phyloP scores from a whole-genome alignment of 1,140 invertebrate genomes.

The Diabrotica undecimpunctata region DNA sequence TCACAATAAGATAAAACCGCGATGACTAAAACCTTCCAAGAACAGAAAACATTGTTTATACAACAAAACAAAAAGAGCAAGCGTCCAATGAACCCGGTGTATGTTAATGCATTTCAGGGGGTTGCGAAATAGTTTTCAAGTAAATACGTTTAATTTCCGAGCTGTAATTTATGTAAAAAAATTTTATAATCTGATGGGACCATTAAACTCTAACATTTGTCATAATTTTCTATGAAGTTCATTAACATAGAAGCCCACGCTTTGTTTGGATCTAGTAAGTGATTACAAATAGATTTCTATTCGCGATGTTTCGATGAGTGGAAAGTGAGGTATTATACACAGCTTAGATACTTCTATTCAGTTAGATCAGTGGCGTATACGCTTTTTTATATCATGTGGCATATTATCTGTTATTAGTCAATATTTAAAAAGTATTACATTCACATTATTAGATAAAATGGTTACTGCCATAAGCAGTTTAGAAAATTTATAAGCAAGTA shows the following conservation, averaged over 20 bases:
- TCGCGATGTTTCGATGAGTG: conserved; percentile 17
- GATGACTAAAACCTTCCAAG: too few species aligned
- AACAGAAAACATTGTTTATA: too few species aligned
- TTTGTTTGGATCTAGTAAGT: conserved; percentile 9
- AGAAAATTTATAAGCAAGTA: not conserved
- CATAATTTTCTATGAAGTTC: conserved; percentile 21
- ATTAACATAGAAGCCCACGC: conserved; percentile 21
- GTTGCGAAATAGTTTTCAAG: conserved; percentile 15
- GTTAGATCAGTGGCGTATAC: conserved; percentile 7
- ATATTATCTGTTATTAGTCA: not conserved
- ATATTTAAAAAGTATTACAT: not conserved
- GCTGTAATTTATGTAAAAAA: conserved; percentile 9
- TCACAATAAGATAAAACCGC: too few species aligned
- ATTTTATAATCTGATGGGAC: conserved; percentile 13
- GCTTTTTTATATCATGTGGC: not conserved
- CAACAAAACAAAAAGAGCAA: too few species aligned
- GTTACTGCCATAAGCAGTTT: not conserved
- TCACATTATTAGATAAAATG: not conserved
- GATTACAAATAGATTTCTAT: conserved; percentile 16
- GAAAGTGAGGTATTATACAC: conserved; percentile 19
- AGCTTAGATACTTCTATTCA: conserved; percentile 5
- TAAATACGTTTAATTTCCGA: not conserved
- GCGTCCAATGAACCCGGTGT: not conserved
- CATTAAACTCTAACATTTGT: conserved; percentile 21
- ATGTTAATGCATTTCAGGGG: conserved; percentile 13